These are phyloP conservation scores for Cuculus canorus DNA, from an alignment of 2,797 vertebrate species.

Conservation along the genomic window DNA sequence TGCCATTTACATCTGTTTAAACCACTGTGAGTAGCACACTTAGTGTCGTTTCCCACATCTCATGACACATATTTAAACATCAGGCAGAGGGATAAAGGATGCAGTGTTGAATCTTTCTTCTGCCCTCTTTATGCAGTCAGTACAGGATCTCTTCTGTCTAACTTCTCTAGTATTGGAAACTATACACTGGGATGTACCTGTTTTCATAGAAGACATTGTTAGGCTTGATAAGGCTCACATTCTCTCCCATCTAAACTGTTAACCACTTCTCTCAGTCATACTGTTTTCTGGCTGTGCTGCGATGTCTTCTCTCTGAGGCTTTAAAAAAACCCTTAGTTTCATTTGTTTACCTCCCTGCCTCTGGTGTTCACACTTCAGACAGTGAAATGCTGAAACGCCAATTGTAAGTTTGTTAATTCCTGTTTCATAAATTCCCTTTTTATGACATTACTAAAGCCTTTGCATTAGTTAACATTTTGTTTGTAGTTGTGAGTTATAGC, in stretches of 20 bases:
- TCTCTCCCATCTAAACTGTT: background rate
- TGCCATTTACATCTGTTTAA: background rate
- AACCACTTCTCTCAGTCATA: background rate
- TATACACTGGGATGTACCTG: background rate
- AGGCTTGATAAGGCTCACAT: background rate
- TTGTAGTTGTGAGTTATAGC: background rate
- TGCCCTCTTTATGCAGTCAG: background rate
- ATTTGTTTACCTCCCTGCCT: background rate
- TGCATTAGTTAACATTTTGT: background rate
- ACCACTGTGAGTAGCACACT: background rate
- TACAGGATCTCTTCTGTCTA: background rate
- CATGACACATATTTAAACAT: background rate
- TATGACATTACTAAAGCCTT: background rate
- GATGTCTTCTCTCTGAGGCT: background rate
- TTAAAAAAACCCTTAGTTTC: background rate
- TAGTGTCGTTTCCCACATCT: rapidly evolving
- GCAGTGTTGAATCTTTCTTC: background rate
- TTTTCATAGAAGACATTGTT: background rate
- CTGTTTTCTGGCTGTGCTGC: background rate
- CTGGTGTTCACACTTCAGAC: background rate
- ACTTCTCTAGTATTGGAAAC: background rate
- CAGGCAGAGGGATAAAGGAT: background rate
- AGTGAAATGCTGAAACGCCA: background rate
- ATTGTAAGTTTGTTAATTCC: background rate
- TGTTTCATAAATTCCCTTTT: background rate